Base-by-base conservation (phyloP, 2,113 vertebrate species). In the Tympanuchus pallidicinctus region DNA sequence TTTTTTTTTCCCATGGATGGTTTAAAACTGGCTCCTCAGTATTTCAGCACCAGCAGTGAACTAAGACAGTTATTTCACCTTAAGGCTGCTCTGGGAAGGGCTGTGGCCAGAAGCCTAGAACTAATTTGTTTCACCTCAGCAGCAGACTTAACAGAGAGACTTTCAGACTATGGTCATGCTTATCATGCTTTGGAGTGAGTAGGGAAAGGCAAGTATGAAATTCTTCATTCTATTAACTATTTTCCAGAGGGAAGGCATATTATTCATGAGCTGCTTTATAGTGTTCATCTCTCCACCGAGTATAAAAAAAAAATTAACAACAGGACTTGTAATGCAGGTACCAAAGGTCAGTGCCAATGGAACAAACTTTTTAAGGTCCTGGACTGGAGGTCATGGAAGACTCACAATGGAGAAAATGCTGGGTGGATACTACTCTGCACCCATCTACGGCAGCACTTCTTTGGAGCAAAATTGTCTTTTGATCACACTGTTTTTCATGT, bases 401-500 rank as follows among this genome's bases (percentile, higher is more conserved):
- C 45, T 60, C 28, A 17, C 1, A 2, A 34, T 63, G 60, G 24
- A 90, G 36, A 13, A 38, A 47, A n/a, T 30, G 34, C 25, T 56
- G 28, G 24, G 19, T 61, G 22, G 0, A 0, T 25, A 38, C 22
- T 19, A 25, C 42, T 0, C 0, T 36, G 27, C 6, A 5, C 43
- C 32, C 15, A 10, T 21, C 79, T 48, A 0, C 40, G 30, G 40
- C 30, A 86, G 75, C 32, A 27, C 10, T 85, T 69, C 66, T 79
- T 65, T 54, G 40, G 30, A 54, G 90, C 25, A 57, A 61, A 85
- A 59, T 38, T 38, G 9, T 57, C 27, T 82, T 72, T 6, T 4
- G 17, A 67, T 60, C 14, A 22, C 10, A 67, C 70, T 52, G 28
- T 54, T 86, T 19, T 78, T 57, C 66, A 36, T 70, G 17, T 0